Conservation (phyloP, 2,888 invertebrate genomes). For the Mylabris sibirica region DNA sequence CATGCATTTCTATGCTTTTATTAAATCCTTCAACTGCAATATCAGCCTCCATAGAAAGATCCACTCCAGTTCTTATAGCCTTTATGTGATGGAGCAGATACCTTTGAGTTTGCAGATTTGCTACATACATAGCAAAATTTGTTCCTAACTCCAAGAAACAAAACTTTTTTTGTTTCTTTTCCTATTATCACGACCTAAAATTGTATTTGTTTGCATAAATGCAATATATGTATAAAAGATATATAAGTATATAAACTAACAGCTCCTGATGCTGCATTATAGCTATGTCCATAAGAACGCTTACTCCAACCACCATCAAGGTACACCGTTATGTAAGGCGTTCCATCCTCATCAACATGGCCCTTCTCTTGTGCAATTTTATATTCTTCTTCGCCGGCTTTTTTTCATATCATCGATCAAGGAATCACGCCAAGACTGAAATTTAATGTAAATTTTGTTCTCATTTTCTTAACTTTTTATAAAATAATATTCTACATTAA, state of each 20-base stretch:
- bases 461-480: too few relatives aligned
- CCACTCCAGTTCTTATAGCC: constrained; percentile 32
- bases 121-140: constrained; percentile 31
- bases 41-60: constrained; percentile 31
- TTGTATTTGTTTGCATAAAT: too few relatives aligned
- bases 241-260: constrained; percentile 45
- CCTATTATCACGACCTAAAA: constrained; percentile 29
- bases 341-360: constrained; percentile 23
- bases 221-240: too few relatives aligned
- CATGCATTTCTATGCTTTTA: constrained; percentile 30
- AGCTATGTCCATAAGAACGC: constrained; percentile 31
- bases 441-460: too few relatives aligned
- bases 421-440: constrained; percentile 18
- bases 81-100: background rate
- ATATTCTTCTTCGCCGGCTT: constrained; percentile 26
- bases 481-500: too few relatives aligned
- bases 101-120: constrained; percentile 7
- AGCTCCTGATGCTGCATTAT: constrained; percentile 42
- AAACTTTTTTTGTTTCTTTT: constrained; percentile 14
- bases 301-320: constrained; percentile 34
- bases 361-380: constrained; percentile 17
- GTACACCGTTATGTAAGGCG: constrained; percentile 29
- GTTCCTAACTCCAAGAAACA: constrained; percentile 31
- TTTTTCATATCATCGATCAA: background rate
- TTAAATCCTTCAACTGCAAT: constrained; percentile 35